Evolutionary conservation across 2,113 vertebrate species (phyloP), one percentile per base, ranked within the genome.

Genomic region (Todiramphus chloris): DNA sequence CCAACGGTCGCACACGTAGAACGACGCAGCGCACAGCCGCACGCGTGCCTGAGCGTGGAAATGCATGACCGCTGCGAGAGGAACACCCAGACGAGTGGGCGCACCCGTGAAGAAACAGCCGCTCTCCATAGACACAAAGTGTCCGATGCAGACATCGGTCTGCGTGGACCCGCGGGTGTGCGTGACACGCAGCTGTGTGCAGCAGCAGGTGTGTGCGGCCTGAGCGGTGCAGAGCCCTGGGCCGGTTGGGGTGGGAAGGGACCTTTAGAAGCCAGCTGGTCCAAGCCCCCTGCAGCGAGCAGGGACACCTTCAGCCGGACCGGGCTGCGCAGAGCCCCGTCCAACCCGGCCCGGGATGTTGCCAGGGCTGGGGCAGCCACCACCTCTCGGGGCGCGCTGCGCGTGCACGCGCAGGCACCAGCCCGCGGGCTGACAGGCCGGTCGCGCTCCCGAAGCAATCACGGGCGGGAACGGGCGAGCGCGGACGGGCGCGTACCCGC

Each of bases 11-110:
- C 39, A 2, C 62, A 0, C 2, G 19, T 9, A 3, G 50, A 33
- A 5, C 24, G 9, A 10, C 6, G 6, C n/a, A 13, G 9, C 75
- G 11, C 50, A 21, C 37, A 51, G 10, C 7, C 27, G 0, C 25
- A 8, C 39, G 4, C 0, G 3, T 6, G 11, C 10, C 5, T 2
- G 7, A 3, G 53, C 20, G 5, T 0, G 33, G n/a, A 12, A 14
- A 17, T 0, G 6, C 0, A 8, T 6, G 17, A 20, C 13, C 63
- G 11, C 37, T 17, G 25, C 16, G 4, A 13, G 23, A 33, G 23
- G 58, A 33, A 43, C 37, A 16, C 16, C 3, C 20, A 3, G 8
- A 13, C 4, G 16, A 21, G 28, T 0, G 5, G 16, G 4, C 3
- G 5, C 23, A 8, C 6, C 44, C 31, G 1, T 15, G 1, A 11